Base-by-base conservation (phyloP, 2,797 vertebrate species). In the Microctenopoma stevenorrisi region DNA sequence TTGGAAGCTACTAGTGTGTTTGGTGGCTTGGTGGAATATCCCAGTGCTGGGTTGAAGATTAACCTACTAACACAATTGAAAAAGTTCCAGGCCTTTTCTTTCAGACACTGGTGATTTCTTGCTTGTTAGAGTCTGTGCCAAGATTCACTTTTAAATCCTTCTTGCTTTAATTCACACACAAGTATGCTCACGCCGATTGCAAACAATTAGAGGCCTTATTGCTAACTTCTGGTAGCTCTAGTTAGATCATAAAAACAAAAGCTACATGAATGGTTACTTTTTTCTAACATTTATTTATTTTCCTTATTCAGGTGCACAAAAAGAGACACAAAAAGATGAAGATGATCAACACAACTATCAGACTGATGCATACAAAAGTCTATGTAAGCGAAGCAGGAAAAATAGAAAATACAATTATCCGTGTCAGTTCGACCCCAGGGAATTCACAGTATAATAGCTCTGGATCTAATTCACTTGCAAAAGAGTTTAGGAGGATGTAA, bases 51-150 rank as follows among this genome's bases (percentile, higher is more conserved):
- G 72, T 50, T 68, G 76, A 61, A 78, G 86, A 90, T 91, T 90
- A 91, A 90, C 91, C 91, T 72, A 92, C 85, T 90, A 72, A 80
- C 90, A 88, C 86, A 90, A 66, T 86, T 89, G 82, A 84, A 73
- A 70, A 78, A 64, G 68, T 81, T 86, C 81, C 84, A 86, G 71
- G 60, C 38, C 30, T 66, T 84, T 72, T 78, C 53, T 78, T 65
- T 64, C 35, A 54, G 51, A 55, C 22, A 33, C 72, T 71, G 53
- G 42, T 15, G 15, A n/a, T 38, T 61, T 33, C 52, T 65, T 44
- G 42, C 1, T 57, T 59, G 40, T 54, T 72, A 35, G 49, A 55
- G 44, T 35, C 11, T 62, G 12, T 62, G 2, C 44, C 37, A 7
- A 13, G 16, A n/a, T 73, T 74, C 64, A 43, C 49, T 57, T 64